phyloP scores from a whole-genome alignment of 2,888 invertebrate species.

The Pilophorus perplexus region DNA sequence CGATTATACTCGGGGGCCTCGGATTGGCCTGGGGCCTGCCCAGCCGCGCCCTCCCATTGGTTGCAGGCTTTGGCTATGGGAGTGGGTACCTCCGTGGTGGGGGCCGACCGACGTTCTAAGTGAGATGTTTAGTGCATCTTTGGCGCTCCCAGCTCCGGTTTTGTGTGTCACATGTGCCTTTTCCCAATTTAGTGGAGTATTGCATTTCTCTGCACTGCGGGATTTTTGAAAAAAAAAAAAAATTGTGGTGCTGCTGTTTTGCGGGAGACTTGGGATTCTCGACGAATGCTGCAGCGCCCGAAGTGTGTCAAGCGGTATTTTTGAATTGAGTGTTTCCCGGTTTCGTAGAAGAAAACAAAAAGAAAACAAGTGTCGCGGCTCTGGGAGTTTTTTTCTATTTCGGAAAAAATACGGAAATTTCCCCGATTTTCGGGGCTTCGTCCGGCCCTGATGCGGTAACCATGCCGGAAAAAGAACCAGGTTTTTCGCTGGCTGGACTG shows the following conservation, averaged over 20 bases:
- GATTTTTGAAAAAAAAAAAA: no score
- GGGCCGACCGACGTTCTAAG: slow-evolving; percentile 18
- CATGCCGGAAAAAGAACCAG: slow-evolving; percentile 49
- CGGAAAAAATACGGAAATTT: neutral
- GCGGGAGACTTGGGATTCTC: no score
- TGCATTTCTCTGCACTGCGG: no score
- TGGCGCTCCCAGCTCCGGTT: slow-evolving; percentile 17
- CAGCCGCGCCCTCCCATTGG: slow-evolving; percentile 26
- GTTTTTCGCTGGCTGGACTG: slow-evolving; percentile 46
- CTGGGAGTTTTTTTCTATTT: neutral
- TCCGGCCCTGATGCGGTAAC: slow-evolving; percentile 6
- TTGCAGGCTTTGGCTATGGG: neutral
- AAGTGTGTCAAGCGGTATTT: no score
- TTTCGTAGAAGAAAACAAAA: no score
- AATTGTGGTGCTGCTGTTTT: no score
- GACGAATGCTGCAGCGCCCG: no score
- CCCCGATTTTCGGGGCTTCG: neutral
- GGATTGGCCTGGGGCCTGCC: slow-evolving; percentile 38
- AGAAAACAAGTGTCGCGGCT: no score
- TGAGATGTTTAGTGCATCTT: slow-evolving; percentile 38
- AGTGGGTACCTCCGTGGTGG: slow-evolving; percentile 26
- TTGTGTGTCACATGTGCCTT: no score
- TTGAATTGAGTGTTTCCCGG: no score
- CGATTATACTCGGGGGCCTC: slow-evolving; percentile 36
- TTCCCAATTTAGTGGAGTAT: no score